Base-by-base conservation (phyloP, 2,888 invertebrate genomes). In the Teleogryllus oceanicus region DNA sequence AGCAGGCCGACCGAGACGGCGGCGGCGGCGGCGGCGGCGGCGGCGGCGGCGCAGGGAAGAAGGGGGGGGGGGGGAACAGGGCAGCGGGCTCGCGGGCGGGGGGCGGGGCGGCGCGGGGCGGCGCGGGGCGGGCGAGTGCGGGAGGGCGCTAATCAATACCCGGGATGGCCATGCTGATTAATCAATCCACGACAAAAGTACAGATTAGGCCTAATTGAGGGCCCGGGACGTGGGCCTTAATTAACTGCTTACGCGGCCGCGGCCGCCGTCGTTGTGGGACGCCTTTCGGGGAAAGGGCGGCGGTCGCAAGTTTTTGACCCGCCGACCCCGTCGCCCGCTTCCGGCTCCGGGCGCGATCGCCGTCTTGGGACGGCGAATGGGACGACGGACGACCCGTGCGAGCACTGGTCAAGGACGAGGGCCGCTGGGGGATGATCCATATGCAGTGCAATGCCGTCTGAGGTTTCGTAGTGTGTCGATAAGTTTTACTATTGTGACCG, bases 131-230 rank as follows among this genome's bases (percentile, higher is more conserved):
- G 16, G n/a, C 16, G n/a, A 62, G 62, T 8, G 62, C 13, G 62
- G 8, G 62, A 62, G 62, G n/a, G n/a, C 62, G n/a, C 16, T 62
- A 62, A 62, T 62, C 62, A 62, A 62, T 62, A 62, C n/a, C 62
- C 62, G 62, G 62, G 62, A 62, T 62, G 62, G 62, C 62, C 62
- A 62, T 62, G 62, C 62, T 62, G 62, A 62, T 62, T 62, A 62
- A 62, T 16, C 16, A 62, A 62, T 62, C 62, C 16, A 16, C 62
- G 62, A 62, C 62, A 62, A 62, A 62, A 62, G 16, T 13, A 16
- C 62, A 62, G 62, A 62, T 62, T 62, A 62, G 16, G n/a, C 62
- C 62, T 62, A 62, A 62, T 62, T 62, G 62, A 62, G 62, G 62
- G 16, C 4, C 62, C 4, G 62, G 62, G 4, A 13, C 16, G 13